Evolutionary conservation across 2,797 vertebrate species (phyloP).

Genomic region (Lutjanus campechanus): DNA sequence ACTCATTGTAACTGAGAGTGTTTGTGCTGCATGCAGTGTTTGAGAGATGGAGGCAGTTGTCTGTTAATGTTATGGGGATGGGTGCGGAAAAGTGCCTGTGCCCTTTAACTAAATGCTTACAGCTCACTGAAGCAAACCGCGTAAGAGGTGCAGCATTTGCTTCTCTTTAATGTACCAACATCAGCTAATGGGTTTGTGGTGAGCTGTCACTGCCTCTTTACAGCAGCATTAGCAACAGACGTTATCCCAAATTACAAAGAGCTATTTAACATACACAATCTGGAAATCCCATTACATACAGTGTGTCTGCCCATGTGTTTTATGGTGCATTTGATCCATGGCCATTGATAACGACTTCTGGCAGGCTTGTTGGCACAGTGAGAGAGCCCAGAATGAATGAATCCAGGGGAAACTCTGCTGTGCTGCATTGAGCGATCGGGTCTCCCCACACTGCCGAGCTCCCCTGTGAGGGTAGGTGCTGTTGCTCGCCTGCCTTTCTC

Average conservation of each 20-base stretch:
- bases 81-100: conserved; percentile 10
- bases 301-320: conserved; percentile 21
- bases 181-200: conserved; percentile 38
- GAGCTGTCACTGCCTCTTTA: conserved; percentile 44
- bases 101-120: conserved; percentile 22
- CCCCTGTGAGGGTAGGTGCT: background rate
- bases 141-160: conserved; percentile 17
- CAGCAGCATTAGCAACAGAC: conserved; percentile 36
- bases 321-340: conserved; percentile 34
- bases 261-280: conserved; percentile 47
- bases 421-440: background rate
- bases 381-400: conserved; percentile 25
- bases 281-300: conserved; percentile 43
- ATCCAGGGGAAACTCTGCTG: background rate
- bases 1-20: background rate
- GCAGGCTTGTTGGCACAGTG: conserved; percentile 45
- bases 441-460: background rate
- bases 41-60: background rate
- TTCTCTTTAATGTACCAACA: conserved; percentile 13
- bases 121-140: conserved; percentile 38
- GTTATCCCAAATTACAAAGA: conserved; percentile 48
- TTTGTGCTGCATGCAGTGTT: background rate
- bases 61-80: background rate
- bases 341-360: conserved; percentile 37
- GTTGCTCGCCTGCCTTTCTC: background rate